Evolutionary conservation across 2,113 vertebrate genomes (phyloP), one percentile per base, ranked within the genome.

Genomic region (Myotis davidii): DNA sequence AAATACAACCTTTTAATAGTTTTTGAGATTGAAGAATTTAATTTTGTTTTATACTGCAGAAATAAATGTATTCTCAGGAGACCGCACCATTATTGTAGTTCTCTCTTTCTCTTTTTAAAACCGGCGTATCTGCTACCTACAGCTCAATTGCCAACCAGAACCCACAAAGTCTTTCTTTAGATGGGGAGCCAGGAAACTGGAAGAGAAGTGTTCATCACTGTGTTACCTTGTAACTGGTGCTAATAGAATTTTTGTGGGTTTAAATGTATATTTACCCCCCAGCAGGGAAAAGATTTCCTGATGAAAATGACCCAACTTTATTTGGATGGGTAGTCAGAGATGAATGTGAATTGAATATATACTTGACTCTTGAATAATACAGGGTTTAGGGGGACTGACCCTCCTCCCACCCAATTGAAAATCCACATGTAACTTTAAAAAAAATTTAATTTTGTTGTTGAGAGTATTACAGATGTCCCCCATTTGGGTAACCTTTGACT

Each of bases 61-160:
- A 98, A 98, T 98, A 98, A 98, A 98, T 98, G 98, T 98, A 98
- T 99, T 98, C 99, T 99, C 98, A 97, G 97, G 99, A 99, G 99
- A 99, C 98, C 96, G 95, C 97, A 98, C 98, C 98, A 98, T 99
- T 99, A 99, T 98, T 99, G 98, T 97, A 97, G 97, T 94, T 98
- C 61, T 78, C 95, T 93, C 85, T 92, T 64, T 70, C 77, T 85
- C 94, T 96, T 97, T 96, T 95, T 88, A 1, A 90, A 91, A 90
- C 90, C 90, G 96, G 20, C 88, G 11, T 94, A 96, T 96, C 92
- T 96, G 85, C 94, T 61, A 78, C 83, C 48, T 76, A 85, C 17
- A 92, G 52, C 69, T 95, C 0, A 42, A 27, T 50, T 70, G 97
- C 94, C 48, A 95, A 83, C 42, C 64, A 90, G 90, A 85, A 88